These are phyloP conservation scores for Anisognathus igniventris DNA, from an alignment of 2,797 vertebrate genomes.

Conservation along the genomic window DNA sequence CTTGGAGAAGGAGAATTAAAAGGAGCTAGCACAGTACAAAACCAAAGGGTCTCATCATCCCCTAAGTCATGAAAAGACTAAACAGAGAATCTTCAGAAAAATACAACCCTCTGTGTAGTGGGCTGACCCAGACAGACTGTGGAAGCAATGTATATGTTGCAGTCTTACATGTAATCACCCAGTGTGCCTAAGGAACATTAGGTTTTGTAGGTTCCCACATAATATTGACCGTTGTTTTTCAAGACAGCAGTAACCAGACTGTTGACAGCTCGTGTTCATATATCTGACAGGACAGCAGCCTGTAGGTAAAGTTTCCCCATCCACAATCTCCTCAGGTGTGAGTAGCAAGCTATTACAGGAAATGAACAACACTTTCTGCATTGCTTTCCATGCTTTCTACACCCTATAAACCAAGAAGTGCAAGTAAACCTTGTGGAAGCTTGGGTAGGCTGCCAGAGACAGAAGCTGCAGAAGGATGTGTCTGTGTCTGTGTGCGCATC, in stretches of 20 bases:
- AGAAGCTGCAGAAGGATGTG: background rate
- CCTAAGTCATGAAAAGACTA: background rate
- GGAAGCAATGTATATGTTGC: background rate
- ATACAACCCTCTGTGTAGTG: background rate
- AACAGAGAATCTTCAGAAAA: background rate
- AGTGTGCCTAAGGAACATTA: background rate
- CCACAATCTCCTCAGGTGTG: background rate
- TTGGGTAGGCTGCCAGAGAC: background rate
- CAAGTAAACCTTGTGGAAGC: background rate
- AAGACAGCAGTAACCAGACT: background rate
- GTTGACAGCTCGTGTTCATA: background rate
- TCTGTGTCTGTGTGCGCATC: rapidly evolving
- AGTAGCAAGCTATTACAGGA: background rate
- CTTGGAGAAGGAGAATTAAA: background rate
- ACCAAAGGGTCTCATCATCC: background rate
- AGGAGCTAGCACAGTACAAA: background rate
- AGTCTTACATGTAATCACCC: background rate
- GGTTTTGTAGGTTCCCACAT: background rate
- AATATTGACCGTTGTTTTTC: background rate
- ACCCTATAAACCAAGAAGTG: background rate
- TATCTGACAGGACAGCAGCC: background rate
- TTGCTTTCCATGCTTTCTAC: background rate
- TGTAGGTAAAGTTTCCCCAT: background rate
- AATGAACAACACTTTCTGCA: background rate
- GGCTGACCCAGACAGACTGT: background rate